phyloP scores from a whole-genome alignment of 2,888 invertebrate genomes.

The Mongoloraphidia duomilia region DNA sequence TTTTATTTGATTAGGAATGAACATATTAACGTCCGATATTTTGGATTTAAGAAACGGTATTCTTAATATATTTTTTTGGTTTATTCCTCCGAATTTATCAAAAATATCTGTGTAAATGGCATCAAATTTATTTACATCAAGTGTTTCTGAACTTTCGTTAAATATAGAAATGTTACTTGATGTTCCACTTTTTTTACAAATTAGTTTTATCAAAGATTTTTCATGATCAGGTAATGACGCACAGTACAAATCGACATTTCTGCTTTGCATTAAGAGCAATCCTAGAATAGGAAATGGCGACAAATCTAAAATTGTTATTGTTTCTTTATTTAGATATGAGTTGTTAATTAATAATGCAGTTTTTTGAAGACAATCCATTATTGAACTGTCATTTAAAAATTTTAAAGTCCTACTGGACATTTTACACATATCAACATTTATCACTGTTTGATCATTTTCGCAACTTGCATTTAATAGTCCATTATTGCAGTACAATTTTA shows the following conservation, averaged over 20 bases:
- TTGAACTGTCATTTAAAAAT: constrained; percentile 37
- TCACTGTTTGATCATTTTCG: constrained; percentile 20
- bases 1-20: constrained; percentile 36
- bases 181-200: constrained; percentile 4
- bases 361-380: constrained; percentile 28
- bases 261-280: constrained; percentile 37
- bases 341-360: constrained; percentile 28
- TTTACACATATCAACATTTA: constrained; percentile 20
- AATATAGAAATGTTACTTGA: no score
- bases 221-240: constrained; percentile 12
- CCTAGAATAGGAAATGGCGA: constrained; percentile 49
- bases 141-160: not conserved
- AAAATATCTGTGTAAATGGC: constrained; percentile 39
- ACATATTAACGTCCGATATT: constrained; percentile 23
- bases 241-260: constrained; percentile 26
- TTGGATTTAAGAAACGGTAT: constrained; percentile 20
- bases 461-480: constrained; percentile 29
- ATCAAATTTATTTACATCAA: constrained; percentile 31
- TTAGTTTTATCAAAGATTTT: constrained; percentile 15
- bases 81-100: constrained; percentile 41
- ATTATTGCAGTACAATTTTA: constrained; percentile 28
- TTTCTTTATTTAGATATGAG: constrained; percentile 13
- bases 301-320: constrained; percentile 36
- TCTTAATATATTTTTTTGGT: constrained; percentile 25
- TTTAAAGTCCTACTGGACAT: constrained; percentile 24